A percentile compares a stretch with the other conserved stretches of the same genome.
phyloP scores from a whole-genome alignment of 2,113 vertebrate genomes.

The Scophthalmus maximus region DNA sequence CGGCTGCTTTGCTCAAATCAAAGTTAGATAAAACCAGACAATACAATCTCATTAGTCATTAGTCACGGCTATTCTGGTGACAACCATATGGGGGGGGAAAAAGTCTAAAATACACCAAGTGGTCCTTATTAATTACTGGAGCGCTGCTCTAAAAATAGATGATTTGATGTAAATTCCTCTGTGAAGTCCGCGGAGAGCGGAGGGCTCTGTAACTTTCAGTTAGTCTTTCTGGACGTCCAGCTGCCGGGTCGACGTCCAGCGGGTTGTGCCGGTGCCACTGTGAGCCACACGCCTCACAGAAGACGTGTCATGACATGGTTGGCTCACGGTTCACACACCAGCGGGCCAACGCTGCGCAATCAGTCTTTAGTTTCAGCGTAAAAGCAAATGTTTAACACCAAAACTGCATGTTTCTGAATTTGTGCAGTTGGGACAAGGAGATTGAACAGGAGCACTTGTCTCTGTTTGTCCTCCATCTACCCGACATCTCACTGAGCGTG shows the following conservation, averaged over 20 bases:
- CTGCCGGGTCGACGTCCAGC: not conserved
- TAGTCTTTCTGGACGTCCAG: not conserved
- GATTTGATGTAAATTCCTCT: slow-evolving; percentile 30
- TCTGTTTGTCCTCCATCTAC: too few relatives aligned
- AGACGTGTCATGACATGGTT: too few relatives aligned
- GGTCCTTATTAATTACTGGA: slow-evolving; percentile 1
- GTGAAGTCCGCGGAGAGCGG: not conserved
- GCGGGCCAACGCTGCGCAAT: too few relatives aligned
- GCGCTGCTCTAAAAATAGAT: slow-evolving; percentile 47
- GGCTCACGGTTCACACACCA: too few relatives aligned
- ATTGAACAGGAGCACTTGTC: too few relatives aligned
- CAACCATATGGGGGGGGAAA: rapidly evolving
- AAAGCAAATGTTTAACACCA: too few relatives aligned
- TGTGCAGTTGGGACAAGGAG: too few relatives aligned
- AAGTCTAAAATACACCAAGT: slow-evolving; percentile 19
- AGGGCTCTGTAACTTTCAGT: slow-evolving; percentile 16
- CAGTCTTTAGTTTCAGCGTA: too few relatives aligned
- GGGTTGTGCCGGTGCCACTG: not conserved
- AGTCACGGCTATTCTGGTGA: slow-evolving; percentile 26
- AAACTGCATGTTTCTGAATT: too few relatives aligned
- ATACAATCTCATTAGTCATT: not conserved
- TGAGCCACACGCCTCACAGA: not conserved
- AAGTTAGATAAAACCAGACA: not conserved
- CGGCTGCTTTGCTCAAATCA: too few relatives aligned
- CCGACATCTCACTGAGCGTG: too few relatives aligned